Percentiles rank a stretch among this genome's conserved stretches.
These are phyloP conservation scores for Clanis bilineata DNA, from an alignment of 2,888 invertebrate species.

Conservation along the genomic window DNA sequence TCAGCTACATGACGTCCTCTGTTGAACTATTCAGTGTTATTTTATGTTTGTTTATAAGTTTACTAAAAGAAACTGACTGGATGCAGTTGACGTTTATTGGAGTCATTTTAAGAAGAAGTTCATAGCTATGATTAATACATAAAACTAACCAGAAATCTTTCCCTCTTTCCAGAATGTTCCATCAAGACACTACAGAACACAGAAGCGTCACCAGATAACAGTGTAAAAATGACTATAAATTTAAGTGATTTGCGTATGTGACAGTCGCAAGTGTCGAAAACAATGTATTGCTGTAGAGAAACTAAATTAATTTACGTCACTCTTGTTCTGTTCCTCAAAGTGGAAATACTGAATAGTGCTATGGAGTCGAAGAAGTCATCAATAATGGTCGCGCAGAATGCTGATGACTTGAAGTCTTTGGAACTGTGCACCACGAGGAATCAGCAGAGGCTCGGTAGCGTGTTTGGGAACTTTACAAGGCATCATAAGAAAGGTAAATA, in stretches of 20 bases:
- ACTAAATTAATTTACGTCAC: constrained; percentile 74
- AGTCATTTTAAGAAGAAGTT: no score
- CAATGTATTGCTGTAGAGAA: constrained; percentile 78
- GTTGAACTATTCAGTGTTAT: no score
- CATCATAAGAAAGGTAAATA: constrained; percentile 79
- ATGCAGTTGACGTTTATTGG: no score
- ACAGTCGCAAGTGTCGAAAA: constrained; percentile 71
- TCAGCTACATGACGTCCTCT: no score
- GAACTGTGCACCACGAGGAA: constrained; percentile 70
- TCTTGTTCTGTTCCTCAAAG: constrained; percentile 71
- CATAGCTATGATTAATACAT: not conserved
- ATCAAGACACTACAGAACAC: constrained; percentile 20
- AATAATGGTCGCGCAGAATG: constrained; percentile 65
- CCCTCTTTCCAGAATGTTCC: constrained; percentile 58
- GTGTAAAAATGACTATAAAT: constrained; percentile 76
- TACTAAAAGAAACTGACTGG: no score
- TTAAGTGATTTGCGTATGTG: constrained; percentile 71
- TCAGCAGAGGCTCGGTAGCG: constrained; percentile 72
- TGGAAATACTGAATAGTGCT: constrained; percentile 68
- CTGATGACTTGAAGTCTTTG: constrained; percentile 69
- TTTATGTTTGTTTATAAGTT: no score
- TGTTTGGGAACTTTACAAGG: constrained; percentile 74
- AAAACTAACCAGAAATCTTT: constrained; percentile 7
- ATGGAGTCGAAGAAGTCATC: constrained; percentile 75
- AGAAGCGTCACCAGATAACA: constrained; percentile 50